These are phyloP conservation scores for Globia sparganii DNA, from an alignment of 2,888 invertebrate species.

Conservation along the genomic window DNA sequence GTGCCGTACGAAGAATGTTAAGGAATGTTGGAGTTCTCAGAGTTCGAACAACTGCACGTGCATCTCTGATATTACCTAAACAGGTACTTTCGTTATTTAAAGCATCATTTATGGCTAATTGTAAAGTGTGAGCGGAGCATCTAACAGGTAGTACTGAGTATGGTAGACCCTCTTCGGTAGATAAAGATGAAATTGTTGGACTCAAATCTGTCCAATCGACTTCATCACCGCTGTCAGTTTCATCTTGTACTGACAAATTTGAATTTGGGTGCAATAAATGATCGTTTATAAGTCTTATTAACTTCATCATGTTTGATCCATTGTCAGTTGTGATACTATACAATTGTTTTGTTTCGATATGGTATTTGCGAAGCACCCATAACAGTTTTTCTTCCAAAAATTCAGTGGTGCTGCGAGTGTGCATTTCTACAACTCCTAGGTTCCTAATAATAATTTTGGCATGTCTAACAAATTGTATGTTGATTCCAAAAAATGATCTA, in stretches of 20 bases:
- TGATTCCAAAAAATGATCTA: background rate
- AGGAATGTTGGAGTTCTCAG: background rate
- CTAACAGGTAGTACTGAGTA: slow-evolving; percentile 3
- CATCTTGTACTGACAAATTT: slow-evolving; percentile 9
- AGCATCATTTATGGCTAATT: slow-evolving; percentile 7
- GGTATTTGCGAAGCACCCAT: slow-evolving; percentile 1
- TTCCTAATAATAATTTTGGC: slow-evolving; percentile 1
- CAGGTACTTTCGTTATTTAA: background rate
- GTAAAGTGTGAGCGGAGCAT: background rate
- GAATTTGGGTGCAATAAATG: background rate
- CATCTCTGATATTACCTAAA: slow-evolving; percentile 6
- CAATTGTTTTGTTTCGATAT: slow-evolving; percentile 6
- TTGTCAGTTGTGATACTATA: background rate
- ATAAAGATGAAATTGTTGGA: slow-evolving; percentile 2
- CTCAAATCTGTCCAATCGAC: slow-evolving; percentile 1
- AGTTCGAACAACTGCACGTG: slow-evolving; percentile 13
- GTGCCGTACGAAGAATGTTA: slow-evolving; percentile 7
- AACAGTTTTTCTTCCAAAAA: slow-evolving; percentile 1
- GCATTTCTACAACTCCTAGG: background rate
- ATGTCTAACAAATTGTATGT: background rate
- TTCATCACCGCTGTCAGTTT: slow-evolving; percentile 7
- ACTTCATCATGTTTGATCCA: slow-evolving; percentile 5
- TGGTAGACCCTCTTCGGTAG: slow-evolving; percentile 3
- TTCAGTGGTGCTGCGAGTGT: slow-evolving; percentile 4
- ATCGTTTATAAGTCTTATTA: slow-evolving; percentile 1